A percentile compares a stretch with the other conserved stretches of the same genome.
These are phyloP conservation scores for Arbacia lixula DNA, from an alignment of 53 echinoderm and acorn worm species.

Conservation along the genomic window DNA sequence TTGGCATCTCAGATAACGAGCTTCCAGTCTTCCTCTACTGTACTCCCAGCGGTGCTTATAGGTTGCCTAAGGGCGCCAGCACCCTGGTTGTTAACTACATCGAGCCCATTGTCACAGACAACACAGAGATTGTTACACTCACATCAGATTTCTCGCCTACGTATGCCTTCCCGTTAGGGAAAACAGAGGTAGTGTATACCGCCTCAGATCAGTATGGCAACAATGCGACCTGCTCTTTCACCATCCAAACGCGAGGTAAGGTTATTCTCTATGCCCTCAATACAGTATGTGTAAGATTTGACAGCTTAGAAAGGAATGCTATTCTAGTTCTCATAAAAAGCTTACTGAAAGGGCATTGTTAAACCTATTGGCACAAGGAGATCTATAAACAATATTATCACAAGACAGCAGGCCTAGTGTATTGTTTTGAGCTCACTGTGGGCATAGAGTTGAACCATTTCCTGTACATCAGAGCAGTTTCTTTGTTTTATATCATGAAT, in stretches of 20 bases:
- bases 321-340: no score
- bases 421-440: no score
- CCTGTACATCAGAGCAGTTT: no score
- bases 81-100: constrained; percentile 56
- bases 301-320: no score
- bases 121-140: constrained; percentile 28
- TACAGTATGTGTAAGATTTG: no score
- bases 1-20: constrained; percentile 34
- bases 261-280: no score
- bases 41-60: background rate
- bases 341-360: no score
- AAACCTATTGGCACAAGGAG: no score
- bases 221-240: constrained; percentile 48
- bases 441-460: no score
- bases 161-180: constrained; percentile 43
- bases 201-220: constrained; percentile 50
- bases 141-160: constrained; percentile 25
- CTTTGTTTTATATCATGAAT: no score
- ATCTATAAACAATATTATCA: no score
- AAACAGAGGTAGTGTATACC: constrained; percentile 49
- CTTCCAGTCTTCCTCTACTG: constrained; percentile 63
- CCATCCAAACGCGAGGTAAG: constrained; percentile 61
- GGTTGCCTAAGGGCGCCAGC: constrained; percentile 14
- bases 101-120: constrained; percentile 52
- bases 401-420: no score